Conservation (phyloP, 2,888 invertebrate species). For the Agrochola lota region DNA sequence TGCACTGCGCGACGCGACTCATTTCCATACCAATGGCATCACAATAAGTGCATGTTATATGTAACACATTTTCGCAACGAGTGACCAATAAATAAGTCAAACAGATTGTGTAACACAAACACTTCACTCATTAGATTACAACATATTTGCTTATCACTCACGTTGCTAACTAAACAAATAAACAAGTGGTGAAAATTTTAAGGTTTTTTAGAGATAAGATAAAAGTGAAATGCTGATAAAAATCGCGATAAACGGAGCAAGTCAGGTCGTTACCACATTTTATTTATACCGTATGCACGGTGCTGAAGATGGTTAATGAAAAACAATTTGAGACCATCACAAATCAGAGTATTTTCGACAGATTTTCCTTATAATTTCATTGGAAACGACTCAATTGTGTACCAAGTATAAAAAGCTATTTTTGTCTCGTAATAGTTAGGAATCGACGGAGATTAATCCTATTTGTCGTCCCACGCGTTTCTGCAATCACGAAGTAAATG, state of each 20-base stretch:
- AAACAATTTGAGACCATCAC: conserved; percentile 30
- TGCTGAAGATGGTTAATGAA: conserved; percentile 33
- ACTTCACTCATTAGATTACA: conserved; percentile 77
- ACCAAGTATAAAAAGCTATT: conserved; percentile 58
- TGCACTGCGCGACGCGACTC: conserved; percentile 63
- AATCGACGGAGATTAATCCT: conserved; percentile 85
- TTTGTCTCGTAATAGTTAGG: conserved; percentile 75
- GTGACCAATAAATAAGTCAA: conserved; percentile 71
- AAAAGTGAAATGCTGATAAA: conserved; percentile 83
- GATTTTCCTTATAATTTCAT: conserved; percentile 58
- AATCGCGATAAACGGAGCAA: conserved; percentile 65
- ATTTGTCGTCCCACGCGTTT: conserved; percentile 89
- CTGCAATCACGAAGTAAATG: conserved; percentile 86
- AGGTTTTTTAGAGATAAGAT: conserved; percentile 82
- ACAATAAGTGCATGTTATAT: conserved; percentile 71
- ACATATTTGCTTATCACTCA: conserved; percentile 84
- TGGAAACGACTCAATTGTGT: conserved; percentile 51
- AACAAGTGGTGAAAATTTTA: conserved; percentile 83
- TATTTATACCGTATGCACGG: conserved; percentile 34
- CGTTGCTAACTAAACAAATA: conserved; percentile 79
- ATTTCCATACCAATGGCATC: conserved; percentile 80
- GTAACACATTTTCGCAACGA: conserved; percentile 76
- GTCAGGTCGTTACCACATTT: conserved; percentile 62
- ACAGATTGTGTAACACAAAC: conserved; percentile 77
- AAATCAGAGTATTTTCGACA: conserved; percentile 36